Conservation (phyloP, 2,888 invertebrate species). For the Erebia palarica region DNA sequence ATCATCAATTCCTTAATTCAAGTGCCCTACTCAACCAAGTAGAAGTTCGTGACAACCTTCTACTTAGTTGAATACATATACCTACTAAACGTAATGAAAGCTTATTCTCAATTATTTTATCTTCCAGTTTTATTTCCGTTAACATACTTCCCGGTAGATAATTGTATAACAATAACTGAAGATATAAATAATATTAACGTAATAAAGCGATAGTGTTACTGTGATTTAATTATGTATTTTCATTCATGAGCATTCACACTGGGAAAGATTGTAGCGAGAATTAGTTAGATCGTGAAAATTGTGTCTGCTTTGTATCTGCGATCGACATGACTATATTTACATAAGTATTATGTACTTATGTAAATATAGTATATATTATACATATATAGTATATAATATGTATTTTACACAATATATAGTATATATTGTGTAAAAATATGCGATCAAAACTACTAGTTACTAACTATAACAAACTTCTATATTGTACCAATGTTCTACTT, state of each 20-base stretch:
- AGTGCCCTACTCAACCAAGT: not conserved
- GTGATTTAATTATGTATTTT: conserved; percentile 11
- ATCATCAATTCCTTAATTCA: not conserved
- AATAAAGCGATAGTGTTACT: not conserved
- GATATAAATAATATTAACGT: conserved; percentile 11
- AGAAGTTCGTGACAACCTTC: conserved; percentile 1
- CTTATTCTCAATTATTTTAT: conserved; percentile 1
- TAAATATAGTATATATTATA: too few relatives aligned
- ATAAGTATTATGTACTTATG: too few relatives aligned
- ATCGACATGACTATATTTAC: too few relatives aligned
- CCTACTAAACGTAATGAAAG: not conserved
- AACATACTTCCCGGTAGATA: not conserved
- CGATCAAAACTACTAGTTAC: too few relatives aligned
- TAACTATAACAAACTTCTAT: too few relatives aligned
- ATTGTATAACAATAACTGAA: conserved; percentile 12
- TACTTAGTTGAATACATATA: not conserved
- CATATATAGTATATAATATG: too few relatives aligned
- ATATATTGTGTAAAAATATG: too few relatives aligned
- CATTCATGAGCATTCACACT: conserved; percentile 20
- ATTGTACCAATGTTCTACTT: too few relatives aligned
- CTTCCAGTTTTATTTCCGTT: conserved; percentile 11
- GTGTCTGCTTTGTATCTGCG: too few relatives aligned
- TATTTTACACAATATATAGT: too few relatives aligned
- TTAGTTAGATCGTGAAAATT: not conserved
- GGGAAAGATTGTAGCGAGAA: not conserved